Evolutionary conservation across 2,113 vertebrate species (phyloP).

Genomic region (Alces alces): DNA sequence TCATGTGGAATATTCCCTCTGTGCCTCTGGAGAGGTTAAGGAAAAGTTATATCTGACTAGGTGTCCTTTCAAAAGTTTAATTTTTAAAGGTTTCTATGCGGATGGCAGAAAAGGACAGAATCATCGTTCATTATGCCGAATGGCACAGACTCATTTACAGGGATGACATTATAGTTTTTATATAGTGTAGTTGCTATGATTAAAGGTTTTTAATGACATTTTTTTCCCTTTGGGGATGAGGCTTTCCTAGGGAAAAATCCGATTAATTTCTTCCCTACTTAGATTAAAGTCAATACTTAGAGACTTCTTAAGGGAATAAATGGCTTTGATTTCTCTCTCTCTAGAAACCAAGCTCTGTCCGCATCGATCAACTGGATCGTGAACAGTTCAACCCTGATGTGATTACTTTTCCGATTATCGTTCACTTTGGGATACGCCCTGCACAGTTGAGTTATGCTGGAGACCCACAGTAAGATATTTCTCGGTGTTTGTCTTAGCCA

Average conservation of each 20-base stretch:
- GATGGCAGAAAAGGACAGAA: constrained; percentile 60
- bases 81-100: constrained; percentile 62
- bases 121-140: constrained; percentile 61
- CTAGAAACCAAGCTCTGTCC: constrained; percentile 98
- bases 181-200: constrained; percentile 50
- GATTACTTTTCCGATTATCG: constrained; percentile 99
- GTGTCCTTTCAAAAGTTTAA: constrained; percentile 69
- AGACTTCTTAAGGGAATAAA: constrained; percentile 57
- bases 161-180: constrained; percentile 41
- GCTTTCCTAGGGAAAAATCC: constrained; percentile 44
- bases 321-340: constrained; percentile 63
- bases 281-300: constrained; percentile 44
- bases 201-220: constrained; percentile 60
- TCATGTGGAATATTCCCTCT: constrained; percentile 50
- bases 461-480: constrained; percentile 96
- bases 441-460: constrained; percentile 99
- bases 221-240: constrained; percentile 55
- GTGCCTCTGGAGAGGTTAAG: constrained; percentile 40
- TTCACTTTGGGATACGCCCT: constrained; percentile 97
- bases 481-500: constrained; percentile 60
- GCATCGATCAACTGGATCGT: constrained; percentile 98
- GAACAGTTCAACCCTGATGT: constrained; percentile 99
- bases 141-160: constrained; percentile 54
- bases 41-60: constrained; percentile 52
- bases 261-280: constrained; percentile 47